These are phyloP conservation scores for Pycnomerus fuliginosus DNA, from an alignment of 2,888 invertebrate genomes.

Conservation along the genomic window DNA sequence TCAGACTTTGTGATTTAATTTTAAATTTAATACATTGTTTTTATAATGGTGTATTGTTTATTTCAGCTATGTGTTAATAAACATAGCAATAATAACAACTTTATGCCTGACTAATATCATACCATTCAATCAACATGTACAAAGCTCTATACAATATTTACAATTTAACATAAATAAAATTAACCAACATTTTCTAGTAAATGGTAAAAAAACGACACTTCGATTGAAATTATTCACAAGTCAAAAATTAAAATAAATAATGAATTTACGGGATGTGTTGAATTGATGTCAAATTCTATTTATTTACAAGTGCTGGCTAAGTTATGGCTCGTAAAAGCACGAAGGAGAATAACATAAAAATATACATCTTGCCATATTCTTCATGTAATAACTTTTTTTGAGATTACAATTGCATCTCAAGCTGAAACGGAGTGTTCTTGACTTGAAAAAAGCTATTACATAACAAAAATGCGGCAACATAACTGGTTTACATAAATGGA, in stretches of 20 bases:
- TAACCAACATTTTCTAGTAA: slow-evolving; percentile 24
- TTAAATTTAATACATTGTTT: slow-evolving; percentile 45
- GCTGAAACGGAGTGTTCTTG: no score
- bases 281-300: slow-evolving; percentile 26
- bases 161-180: slow-evolving; percentile 45
- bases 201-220: slow-evolving; percentile 10
- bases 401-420: no score
- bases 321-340: slow-evolving; percentile 41
- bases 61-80: slow-evolving; percentile 39
- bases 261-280: slow-evolving; percentile 16
- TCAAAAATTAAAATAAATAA: slow-evolving; percentile 19
- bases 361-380: no score
- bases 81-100: slow-evolving; percentile 45
- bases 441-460: no score
- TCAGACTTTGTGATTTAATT: slow-evolving; percentile 49
- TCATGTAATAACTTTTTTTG: no score
- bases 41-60: slow-evolving; percentile 44
- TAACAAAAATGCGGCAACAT: no score
- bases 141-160: slow-evolving; percentile 60
- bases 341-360: no score
- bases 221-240: slow-evolving; percentile 12
- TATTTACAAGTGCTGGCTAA: slow-evolving; percentile 46
- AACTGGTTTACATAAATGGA: no score
- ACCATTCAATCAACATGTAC: slow-evolving; percentile 59
- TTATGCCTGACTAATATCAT: slow-evolving; percentile 42